phyloP scores from a whole-genome alignment of 2,888 invertebrate species.

The Entomobrya proxima region DNA sequence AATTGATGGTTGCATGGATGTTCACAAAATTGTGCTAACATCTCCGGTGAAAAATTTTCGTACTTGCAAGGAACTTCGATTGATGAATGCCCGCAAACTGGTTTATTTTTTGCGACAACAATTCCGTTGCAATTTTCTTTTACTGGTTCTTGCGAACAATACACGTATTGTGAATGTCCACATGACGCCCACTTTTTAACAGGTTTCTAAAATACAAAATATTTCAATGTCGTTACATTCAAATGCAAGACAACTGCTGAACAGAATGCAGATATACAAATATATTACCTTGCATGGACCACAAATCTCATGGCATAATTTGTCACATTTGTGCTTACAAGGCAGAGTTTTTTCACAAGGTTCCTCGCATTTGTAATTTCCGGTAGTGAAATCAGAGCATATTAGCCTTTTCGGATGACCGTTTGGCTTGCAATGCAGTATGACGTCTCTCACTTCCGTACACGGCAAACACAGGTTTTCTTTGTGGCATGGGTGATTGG shows the following conservation, averaged over 20 bases:
- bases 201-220: no score
- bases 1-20: constrained; percentile 58
- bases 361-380: constrained; percentile 14
- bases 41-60: constrained; percentile 75
- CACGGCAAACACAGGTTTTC: constrained; percentile 15
- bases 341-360: not conserved
- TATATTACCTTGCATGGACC: no score
- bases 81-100: constrained; percentile 59
- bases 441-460: no score
- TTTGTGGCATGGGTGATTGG: no score
- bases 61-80: constrained; percentile 63
- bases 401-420: constrained; percentile 72
- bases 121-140: not conserved
- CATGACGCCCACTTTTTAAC: constrained; percentile 78
- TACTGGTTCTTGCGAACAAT: constrained; percentile 79
- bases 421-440: no score
- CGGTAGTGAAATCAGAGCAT: constrained; percentile 43
- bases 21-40: constrained; percentile 71
- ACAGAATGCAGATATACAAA: no score
- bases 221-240: no score
- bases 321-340: no score
- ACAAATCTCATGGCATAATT: no score
- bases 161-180: constrained; percentile 79
- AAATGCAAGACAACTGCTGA: no score
- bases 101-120: not conserved